A percentile compares a stretch with the other conserved stretches of the same genome.
phyloP scores from a whole-genome alignment of 2,888 invertebrate species.

The Belgica antarctica region DNA sequence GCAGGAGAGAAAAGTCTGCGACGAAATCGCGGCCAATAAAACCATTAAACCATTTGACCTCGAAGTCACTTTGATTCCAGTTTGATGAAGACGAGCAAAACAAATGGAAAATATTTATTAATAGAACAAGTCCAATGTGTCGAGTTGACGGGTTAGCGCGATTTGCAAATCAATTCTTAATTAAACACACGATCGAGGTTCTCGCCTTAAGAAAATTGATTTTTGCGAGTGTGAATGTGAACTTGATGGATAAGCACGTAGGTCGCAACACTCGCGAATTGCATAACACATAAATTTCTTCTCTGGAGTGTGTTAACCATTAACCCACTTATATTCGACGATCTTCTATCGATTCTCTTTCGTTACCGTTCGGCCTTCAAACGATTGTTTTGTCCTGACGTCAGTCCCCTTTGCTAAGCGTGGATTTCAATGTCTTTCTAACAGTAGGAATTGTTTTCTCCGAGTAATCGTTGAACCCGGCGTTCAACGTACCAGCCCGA shows the following conservation, averaged over 20 bases:
- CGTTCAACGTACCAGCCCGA: neutral
- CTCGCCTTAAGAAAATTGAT: neutral
- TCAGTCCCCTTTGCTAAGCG: slow-evolving; percentile 2
- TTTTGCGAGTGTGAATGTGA: neutral
- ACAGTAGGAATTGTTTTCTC: neutral
- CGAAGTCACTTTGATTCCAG: neutral
- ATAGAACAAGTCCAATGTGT: neutral
- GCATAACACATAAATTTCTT: neutral
- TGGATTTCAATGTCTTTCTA: neutral
- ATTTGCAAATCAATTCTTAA: too few relatives aligned
- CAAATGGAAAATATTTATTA: neutral
- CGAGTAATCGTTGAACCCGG: slow-evolving; percentile 15
- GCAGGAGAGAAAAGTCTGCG: too few relatives aligned
- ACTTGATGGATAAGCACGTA: neutral
- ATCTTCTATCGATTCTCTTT: neutral
- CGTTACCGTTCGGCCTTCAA: slow-evolving; percentile 12
- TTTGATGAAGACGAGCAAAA: neutral
- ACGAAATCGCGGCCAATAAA: neutral
- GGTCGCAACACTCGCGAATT: neutral
- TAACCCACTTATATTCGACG: too few relatives aligned
- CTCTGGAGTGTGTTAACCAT: too few relatives aligned
- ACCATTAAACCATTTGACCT: slow-evolving; percentile 11
- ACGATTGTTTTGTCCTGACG: neutral
- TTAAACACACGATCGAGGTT: too few relatives aligned
- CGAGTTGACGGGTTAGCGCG: too few relatives aligned